These are phyloP conservation scores for Heterodera schachtii DNA, from an alignment of 1,140 invertebrate genomes.

Conservation along the genomic window DNA sequence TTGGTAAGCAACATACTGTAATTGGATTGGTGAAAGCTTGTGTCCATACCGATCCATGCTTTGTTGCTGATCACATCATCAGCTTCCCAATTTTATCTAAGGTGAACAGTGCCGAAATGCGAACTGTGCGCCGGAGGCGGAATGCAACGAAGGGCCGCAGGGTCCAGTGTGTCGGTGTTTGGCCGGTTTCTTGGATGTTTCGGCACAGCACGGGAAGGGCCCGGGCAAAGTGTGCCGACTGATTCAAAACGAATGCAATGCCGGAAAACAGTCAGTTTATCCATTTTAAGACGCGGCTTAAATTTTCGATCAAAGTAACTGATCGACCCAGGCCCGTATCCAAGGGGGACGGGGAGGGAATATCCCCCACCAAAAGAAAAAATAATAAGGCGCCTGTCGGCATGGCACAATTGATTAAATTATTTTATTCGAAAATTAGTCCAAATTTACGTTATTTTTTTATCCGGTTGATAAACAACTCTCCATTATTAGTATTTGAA, in stretches of 20 bases:
- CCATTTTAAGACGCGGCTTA: too few relatives aligned
- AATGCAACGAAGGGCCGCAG: slow-evolving; percentile 55
- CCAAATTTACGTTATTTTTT: too few relatives aligned
- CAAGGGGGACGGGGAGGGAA: too few relatives aligned
- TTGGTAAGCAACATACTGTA: too few relatives aligned
- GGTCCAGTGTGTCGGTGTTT: slow-evolving; percentile 61
- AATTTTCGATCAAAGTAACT: too few relatives aligned
- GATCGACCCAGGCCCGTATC: too few relatives aligned
- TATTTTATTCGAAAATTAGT: neutral
- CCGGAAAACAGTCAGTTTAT: slow-evolving; percentile 27
- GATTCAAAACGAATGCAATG: slow-evolving; percentile 61
- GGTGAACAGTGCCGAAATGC: slow-evolving; percentile 51
- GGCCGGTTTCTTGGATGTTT: slow-evolving; percentile 57
- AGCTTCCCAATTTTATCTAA: neutral
- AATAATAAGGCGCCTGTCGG: too few relatives aligned
- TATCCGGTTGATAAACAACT: too few relatives aligned
- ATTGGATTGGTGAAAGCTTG: neutral
- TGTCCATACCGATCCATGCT: neutral
- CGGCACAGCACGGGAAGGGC: slow-evolving; percentile 58
- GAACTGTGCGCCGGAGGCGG: slow-evolving; percentile 64
- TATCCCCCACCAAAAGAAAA: too few relatives aligned
- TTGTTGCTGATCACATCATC: too few relatives aligned
- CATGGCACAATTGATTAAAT: too few relatives aligned
- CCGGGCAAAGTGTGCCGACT: slow-evolving; percentile 56
- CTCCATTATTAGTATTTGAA: neutral